Percentiles rank a stretch among this genome's conserved stretches.
Conservation (phyloP, 2,888 invertebrate species). For the Stenoptilia bipunctidactyla region DNA sequence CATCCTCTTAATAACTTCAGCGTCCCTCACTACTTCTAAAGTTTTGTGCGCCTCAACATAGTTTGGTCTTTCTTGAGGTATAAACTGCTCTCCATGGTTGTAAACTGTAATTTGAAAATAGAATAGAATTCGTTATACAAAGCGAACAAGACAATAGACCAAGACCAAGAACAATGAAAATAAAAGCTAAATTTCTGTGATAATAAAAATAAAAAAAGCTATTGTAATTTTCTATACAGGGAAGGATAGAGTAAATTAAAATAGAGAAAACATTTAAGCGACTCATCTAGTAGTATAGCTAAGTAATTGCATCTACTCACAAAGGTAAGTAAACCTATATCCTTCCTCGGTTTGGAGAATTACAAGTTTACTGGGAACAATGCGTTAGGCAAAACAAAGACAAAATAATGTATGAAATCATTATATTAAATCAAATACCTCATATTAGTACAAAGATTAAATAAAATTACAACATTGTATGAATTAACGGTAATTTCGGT, state of each 20-base stretch:
- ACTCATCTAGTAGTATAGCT: constrained; percentile 65
- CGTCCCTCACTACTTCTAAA: constrained; percentile 37
- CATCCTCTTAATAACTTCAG: constrained; percentile 39
- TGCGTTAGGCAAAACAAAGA: no score
- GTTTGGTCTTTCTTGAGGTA: constrained; percentile 24
- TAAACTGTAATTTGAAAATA: constrained; percentile 43
- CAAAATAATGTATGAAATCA: no score
- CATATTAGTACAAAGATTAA: no score
- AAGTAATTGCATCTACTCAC: constrained; percentile 48
- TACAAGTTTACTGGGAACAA: no score
- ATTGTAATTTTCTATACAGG: constrained; percentile 60
- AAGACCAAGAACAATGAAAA: no score
- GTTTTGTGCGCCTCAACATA: constrained; percentile 37
- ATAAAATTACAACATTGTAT: no score
- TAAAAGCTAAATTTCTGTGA: no score
- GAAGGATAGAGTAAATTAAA: constrained; percentile 73
- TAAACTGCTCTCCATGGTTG: constrained; percentile 28
- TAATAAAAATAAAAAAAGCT: constrained; percentile 16
- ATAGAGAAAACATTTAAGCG: constrained; percentile 28
- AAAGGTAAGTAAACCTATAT: constrained; percentile 68
- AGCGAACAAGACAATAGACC: no score
- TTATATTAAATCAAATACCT: no score
- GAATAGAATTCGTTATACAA: no score
- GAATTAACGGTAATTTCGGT: no score
- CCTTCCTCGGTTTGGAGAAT: constrained; percentile 42